phyloP scores from a whole-genome alignment of 2,797 vertebrate genomes.

The Notolabrus celidotus region DNA sequence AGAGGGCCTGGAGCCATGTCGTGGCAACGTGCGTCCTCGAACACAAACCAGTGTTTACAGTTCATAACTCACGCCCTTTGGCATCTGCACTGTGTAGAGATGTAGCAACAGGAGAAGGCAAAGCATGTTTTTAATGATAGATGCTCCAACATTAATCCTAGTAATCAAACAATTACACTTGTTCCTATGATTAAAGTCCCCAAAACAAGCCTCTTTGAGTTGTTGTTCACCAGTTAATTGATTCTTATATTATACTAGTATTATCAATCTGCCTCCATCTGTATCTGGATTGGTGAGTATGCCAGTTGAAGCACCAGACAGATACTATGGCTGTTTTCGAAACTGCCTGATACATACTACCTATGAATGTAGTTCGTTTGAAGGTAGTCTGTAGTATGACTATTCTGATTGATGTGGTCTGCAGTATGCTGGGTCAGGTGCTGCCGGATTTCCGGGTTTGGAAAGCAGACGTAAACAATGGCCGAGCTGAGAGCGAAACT shows the following conservation, averaged over 20 bases:
- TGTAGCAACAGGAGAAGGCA: slow-evolving; percentile 34
- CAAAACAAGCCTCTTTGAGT: slow-evolving; percentile 20
- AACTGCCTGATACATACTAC: too few relatives aligned
- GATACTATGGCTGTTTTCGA: too few relatives aligned
- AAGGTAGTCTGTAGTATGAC: too few relatives aligned
- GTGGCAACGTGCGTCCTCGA: slow-evolving; percentile 46
- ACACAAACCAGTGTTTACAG: slow-evolving; percentile 55
- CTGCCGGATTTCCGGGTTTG: too few relatives aligned
- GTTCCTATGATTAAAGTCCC: slow-evolving; percentile 12
- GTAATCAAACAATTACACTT: background rate
- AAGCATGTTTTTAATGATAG: slow-evolving; percentile 23
- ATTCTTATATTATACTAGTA: background rate
- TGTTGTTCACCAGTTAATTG: slow-evolving; percentile 8
- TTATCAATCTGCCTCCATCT: slow-evolving; percentile 1
- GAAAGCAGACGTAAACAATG: too few relatives aligned
- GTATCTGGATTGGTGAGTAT: too few relatives aligned
- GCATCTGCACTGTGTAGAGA: slow-evolving; percentile 36
- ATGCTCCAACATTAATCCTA: slow-evolving; percentile 19
- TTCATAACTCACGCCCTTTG: slow-evolving; percentile 49
- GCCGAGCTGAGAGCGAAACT: too few relatives aligned
- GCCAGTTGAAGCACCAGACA: too few relatives aligned
- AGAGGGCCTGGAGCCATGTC: slow-evolving; percentile 45
- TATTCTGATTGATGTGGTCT: too few relatives aligned
- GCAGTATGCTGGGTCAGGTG: too few relatives aligned
- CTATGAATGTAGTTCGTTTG: too few relatives aligned